phyloP scores from a whole-genome alignment of 2,113 vertebrate genomes.

The Pollachius pollachius region DNA sequence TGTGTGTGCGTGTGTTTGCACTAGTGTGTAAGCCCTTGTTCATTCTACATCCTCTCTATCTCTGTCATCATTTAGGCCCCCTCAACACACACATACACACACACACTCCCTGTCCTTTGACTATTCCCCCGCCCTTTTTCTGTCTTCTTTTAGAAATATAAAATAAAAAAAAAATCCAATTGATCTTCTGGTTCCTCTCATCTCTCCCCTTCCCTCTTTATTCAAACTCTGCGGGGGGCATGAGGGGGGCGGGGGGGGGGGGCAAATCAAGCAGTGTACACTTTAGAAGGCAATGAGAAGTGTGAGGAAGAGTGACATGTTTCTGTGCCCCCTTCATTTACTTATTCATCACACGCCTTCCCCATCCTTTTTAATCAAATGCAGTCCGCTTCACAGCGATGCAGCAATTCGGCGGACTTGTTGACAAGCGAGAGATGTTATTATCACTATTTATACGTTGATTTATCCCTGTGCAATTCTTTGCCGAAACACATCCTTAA shows the following conservation, averaged over 20 bases:
- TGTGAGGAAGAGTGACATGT: not conserved
- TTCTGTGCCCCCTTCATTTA: not conserved
- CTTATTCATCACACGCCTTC: not conserved
- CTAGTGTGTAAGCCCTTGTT: no score
- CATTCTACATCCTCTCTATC: no score
- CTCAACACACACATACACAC: no score
- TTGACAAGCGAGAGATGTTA: conserved; percentile 13
- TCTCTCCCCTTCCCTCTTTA: conserved; percentile 20
- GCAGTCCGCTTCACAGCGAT: not conserved
- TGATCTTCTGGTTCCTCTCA: conserved; percentile 33
- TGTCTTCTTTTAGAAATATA: conserved; percentile 6
- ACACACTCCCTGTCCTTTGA: no score
- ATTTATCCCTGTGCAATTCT: conserved; percentile 11
- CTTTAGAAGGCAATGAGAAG: not conserved
- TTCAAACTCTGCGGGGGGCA: not conserved
- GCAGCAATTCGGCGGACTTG: conserved; percentile 1
- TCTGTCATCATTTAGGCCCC: no score
- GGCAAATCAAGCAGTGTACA: conserved; percentile 10
- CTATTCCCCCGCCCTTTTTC: conserved; percentile 2
- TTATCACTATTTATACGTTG: conserved; percentile 4
- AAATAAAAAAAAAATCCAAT: conserved; percentile 36
- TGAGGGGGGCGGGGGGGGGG: not conserved
- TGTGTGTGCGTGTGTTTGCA: no score
- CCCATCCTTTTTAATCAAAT: conserved; percentile 18
- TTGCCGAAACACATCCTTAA: conserved; percentile 16